Evolutionary conservation across 2,888 invertebrate genomes (phyloP), one percentile per base, ranked within the genome.

Genomic region (Oscheius onirici): DNA sequence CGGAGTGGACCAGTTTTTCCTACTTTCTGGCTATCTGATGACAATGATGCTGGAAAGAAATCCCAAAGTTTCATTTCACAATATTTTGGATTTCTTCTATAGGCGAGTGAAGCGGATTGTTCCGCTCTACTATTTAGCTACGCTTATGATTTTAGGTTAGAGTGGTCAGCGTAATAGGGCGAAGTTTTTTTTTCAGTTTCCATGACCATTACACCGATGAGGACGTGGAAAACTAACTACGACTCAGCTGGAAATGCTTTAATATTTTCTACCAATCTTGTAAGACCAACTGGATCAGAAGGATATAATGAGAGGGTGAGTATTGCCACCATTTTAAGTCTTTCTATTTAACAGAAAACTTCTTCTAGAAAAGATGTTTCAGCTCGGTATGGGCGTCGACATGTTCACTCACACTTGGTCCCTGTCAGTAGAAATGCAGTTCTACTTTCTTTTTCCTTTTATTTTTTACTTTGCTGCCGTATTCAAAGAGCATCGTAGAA

Each of bases 391-490:
- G 17, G 40, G 41, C 2, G 44, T 44, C 20, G 60, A 60, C 41
- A 41, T 60, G 43, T 60, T 60, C 24, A 60, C 60, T 15, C 60
- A 60, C 60, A 60, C 60, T 17, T 60, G 60, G 60, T 60, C 60
- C 3, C 43, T 60, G 1, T 41, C 60, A 11, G 13, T 60, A 8
- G 60, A 60, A 60, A 44, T 60, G 43, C 60, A 60, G 41, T 60
- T 43, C 24, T 60, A 60, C 24, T 17, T 43, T 11, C 22, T 60
- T 1, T 60, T 60, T 11, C 60, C 60, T 6, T 17, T 60, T 17
- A 44, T 60, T 43, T 60, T 60, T 22, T n/a, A 26, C 22, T n/a
- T 55, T 8, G 24, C n/a, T 3, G 26, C n/a, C 3, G 13, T n/a
- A 24, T 55, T 55, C 28, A 34, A 34, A 34, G 34, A 34, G 8